Evolutionary conservation across 1,140 invertebrate species (phyloP), one percentile per base, ranked within the genome.

Genomic region (Tetramorium alpestre): DNA sequence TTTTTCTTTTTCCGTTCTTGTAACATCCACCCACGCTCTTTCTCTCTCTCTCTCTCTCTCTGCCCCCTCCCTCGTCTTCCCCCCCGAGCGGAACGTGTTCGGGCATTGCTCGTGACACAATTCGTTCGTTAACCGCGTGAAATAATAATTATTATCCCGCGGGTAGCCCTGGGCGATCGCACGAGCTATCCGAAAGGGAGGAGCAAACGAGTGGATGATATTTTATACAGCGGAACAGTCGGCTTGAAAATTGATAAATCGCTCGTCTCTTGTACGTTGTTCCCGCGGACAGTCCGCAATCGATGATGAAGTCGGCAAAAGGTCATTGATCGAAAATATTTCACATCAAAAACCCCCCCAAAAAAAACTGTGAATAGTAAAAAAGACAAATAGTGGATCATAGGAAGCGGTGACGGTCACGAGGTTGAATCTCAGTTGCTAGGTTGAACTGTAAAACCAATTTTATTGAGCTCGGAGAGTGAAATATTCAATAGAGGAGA

Each of bases 121-220:
- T 93, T 92, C 91, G 89, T 93, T 93, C 92, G 91, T 93, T 93
- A 93, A 93, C 89, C 90, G 85, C 91, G 92, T 89, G 90, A 93
- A 93, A 91, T 93, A 92, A 92, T 92, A 91, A 92, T 92, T 91
- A 88, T 91, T 91, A 87, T 90, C 88, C 69, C 75, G 67, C 49
- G 54, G 69, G 49, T 80, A 80, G 89, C 78, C 67, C 80, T 49
- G 78, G 85, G 90, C 89, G 80, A 89, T 88, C 84, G 69, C 67
- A 33, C 85, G 54, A 73, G 58, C 84, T 54, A 69, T 70, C 60
- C 85, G 69, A 69, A 67, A 33, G 60, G 89, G 62, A 76, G 80
- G 69, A 56, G 65, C 49, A 41, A 64, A 38, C 28, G 86, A 56
- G 56, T 49, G 73, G 54, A 86, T 86, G 81, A 86, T 88, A 91